Evolutionary conservation across 2,797 vertebrate species (phyloP).

Genomic region (Pygocentrus nattereri): DNA sequence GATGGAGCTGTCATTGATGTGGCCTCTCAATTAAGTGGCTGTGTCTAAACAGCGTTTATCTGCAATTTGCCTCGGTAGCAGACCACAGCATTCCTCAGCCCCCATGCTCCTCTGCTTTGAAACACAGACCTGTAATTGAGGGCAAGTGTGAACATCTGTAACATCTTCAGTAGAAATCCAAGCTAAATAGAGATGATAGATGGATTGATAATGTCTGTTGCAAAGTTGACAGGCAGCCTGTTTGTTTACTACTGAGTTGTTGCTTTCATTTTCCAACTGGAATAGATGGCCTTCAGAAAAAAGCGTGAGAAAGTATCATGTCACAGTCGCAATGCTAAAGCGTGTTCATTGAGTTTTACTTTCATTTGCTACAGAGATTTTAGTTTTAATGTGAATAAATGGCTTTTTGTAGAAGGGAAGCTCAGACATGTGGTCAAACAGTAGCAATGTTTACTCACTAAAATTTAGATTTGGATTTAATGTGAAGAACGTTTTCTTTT

Average conservation of each 20-base stretch:
- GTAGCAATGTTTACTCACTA: no score
- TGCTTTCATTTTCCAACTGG: not conserved
- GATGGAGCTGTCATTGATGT: constrained; percentile 66
- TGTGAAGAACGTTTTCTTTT: no score
- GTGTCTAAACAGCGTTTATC: constrained; percentile 66
- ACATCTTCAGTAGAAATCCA: constrained; percentile 31
- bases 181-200: constrained; percentile 12
- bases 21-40: constrained; percentile 67
- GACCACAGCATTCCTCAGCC: constrained; percentile 62
- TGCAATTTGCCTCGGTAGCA: constrained; percentile 63
- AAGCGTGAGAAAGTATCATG: no score
- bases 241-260: constrained; percentile 15
- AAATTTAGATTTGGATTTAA: no score
- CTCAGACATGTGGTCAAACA: no score
- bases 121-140: constrained; percentile 37
- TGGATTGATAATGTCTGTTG: not conserved
- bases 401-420: no score
- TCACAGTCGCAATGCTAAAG: no score
- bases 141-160: constrained; percentile 49
- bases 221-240: not conserved
- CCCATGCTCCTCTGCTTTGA: constrained; percentile 18
- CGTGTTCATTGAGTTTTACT: no score
- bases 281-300: no score
- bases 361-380: no score
- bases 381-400: no score